Evolutionary conservation across 1,140 invertebrate genomes (phyloP), one percentile per base, ranked within the genome.

Genomic region (Brachionus manjavacas): DNA sequence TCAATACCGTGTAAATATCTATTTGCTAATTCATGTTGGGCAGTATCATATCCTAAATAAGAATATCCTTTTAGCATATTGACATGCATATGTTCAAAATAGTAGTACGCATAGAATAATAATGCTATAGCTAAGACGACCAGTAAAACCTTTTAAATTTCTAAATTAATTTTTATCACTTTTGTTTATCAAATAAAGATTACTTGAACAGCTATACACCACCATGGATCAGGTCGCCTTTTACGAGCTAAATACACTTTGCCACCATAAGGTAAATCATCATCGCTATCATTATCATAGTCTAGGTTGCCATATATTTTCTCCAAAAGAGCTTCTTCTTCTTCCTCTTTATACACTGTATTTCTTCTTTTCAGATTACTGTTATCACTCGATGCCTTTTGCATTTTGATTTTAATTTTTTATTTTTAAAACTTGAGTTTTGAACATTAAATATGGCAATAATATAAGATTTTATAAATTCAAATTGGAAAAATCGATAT

Each of bases 21-120:
- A 84, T 92, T 91, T 60, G 89, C 91, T 20, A 92, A 86, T 28
- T 90, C 88, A 85, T 92, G 91, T 80, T 92, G 91, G 4, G 91
- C 91, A 52, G 89, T 87, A 9, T 88, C 79, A 86, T 91, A 90
- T 3, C 91, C 91, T 6, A 91, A 86, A 84, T 90, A 88, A 4
- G 91, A 91, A 86, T 91, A 91, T 4, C 88, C 88, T 79, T 90
- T 89, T 25, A 89, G 89, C 2, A 91, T 86, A 86, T 92, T 89
- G 85, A 90, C 91, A 86, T 92, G 91, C 9, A 92, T 87, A 72
- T 91, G 88, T 43, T 92, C 91, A 85, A 91, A 90, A 86, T 91
- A 89, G 86, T 88, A 91, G 86, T 90, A 91, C 3, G 89, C 88
- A 86, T 91, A 91, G 49, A 89, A 87, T 12, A 86, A 87, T 31